Evolutionary conservation across 2,113 vertebrate genomes (phyloP).

Genomic region (Equus przewalskii): DNA sequence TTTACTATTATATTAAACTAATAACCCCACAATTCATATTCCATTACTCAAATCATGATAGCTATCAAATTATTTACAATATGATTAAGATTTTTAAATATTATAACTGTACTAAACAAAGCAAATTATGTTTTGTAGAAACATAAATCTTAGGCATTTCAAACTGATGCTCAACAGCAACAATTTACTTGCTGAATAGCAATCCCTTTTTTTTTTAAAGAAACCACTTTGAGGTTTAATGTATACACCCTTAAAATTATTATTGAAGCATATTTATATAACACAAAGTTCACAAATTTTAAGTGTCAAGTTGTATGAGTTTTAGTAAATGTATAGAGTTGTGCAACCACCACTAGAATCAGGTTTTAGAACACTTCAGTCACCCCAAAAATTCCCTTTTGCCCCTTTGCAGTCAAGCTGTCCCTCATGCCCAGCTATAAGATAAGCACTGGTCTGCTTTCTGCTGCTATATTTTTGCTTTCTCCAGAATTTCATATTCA

Average conservation of each 20-base stretch:
- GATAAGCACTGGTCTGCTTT: not conserved
- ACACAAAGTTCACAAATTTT: not conserved
- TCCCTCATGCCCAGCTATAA: not conserved
- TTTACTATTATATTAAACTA: conserved; percentile 15
- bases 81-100: conserved; percentile 53
- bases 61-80: conserved; percentile 33
- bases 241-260: not conserved
- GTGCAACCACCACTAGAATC: not conserved
- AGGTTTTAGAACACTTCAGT: not conserved
- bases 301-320: not conserved
- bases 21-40: conserved; percentile 32
- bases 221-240: not conserved
- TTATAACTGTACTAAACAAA: not conserved
- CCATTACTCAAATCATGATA: conserved; percentile 21
- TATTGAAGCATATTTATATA: not conserved
- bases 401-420: not conserved
- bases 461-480: not conserved
- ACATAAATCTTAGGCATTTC: conserved; percentile 12
- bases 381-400: not conserved
- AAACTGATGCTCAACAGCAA: not conserved
- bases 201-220: not conserved
- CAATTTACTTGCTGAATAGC: not conserved
- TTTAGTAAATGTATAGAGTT: not conserved
- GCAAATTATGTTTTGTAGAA: conserved; percentile 42
- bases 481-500: not conserved